Conservation (phyloP, 1,140 invertebrate genomes). For the Drosophila cardini region DNA sequence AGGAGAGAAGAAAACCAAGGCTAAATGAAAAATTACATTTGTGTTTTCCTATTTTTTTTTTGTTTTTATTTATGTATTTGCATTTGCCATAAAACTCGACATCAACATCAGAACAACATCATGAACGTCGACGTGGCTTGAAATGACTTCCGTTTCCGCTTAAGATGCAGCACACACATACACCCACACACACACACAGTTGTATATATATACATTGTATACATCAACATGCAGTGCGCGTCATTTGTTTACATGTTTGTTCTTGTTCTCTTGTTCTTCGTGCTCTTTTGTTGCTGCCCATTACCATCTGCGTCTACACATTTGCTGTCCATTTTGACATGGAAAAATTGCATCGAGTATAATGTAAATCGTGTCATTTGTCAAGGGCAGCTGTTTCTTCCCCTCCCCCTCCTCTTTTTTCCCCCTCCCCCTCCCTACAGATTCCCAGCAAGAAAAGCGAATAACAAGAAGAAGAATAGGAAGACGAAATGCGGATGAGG, state of each 20-base stretch:
- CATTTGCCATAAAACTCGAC: constrained; percentile 74
- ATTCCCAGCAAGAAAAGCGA: constrained; percentile 4
- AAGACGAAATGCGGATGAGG: constrained; percentile 7
- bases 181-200: constrained; percentile 27
- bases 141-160: constrained; percentile 82
- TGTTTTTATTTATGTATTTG: constrained; percentile 71
- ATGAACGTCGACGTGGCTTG: constrained; percentile 65
- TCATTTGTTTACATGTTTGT: constrained; percentile 71
- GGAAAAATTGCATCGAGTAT: constrained; percentile 81
- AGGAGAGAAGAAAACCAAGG: constrained; percentile 17
- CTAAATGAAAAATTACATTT: constrained; percentile 70
- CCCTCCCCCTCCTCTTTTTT: constrained; percentile 38
- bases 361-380: constrained; percentile 84
- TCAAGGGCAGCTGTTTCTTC: constrained; percentile 75
- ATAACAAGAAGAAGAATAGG: constrained; percentile 11
- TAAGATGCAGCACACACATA: constrained; percentile 65
- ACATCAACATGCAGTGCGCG: constrained; percentile 63
- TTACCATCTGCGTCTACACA: constrained; percentile 53
- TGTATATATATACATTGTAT: not conserved
- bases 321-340: constrained; percentile 73
- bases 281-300: constrained; percentile 40
- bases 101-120: constrained; percentile 52
- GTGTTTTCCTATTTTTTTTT: constrained; percentile 11
- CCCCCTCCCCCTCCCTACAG: constrained; percentile 29
- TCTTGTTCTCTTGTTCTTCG: constrained; percentile 5